Percentiles rank a stretch among this genome's conserved stretches.
Conservation (phyloP, 2,888 invertebrate species). For the Thumatha senex region DNA sequence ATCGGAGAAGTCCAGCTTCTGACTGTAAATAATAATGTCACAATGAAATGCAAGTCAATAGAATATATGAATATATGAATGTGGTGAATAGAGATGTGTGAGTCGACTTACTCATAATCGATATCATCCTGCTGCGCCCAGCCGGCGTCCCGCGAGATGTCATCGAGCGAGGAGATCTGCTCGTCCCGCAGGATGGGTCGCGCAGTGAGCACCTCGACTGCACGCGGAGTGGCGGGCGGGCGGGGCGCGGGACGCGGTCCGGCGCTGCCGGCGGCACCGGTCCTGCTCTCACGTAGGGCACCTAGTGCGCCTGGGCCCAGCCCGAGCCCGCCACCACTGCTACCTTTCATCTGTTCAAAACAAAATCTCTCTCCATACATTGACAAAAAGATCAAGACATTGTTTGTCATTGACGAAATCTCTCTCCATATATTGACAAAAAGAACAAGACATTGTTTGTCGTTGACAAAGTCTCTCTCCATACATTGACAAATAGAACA, state of each 20-base stretch:
- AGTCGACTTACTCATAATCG: conserved; percentile 89
- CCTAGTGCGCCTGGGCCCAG: conserved; percentile 72
- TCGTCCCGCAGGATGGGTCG: conserved; percentile 96
- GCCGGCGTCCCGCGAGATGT: conserved; percentile 93
- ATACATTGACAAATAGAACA: too few species aligned
- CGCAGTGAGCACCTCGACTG: conserved; percentile 86
- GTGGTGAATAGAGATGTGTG: background rate
- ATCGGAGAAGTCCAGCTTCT: conserved; percentile 97
- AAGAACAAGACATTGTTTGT: too few species aligned
- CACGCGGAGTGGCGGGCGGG: conserved; percentile 70
- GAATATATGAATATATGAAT: background rate
- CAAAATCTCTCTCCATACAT: background rate
- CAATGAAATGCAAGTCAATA: background rate
- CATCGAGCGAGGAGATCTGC: conserved; percentile 95
- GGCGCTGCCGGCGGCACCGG: conserved; percentile 39
- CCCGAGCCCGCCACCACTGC: conserved; percentile 74
- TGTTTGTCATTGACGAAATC: too few species aligned
- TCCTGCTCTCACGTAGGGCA: conserved; percentile 61
- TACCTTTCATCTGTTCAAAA: conserved; percentile 71
- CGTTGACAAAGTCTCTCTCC: too few species aligned
- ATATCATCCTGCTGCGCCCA: conserved; percentile 97
- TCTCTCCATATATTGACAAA: too few species aligned
- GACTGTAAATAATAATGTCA: conserved; percentile 73
- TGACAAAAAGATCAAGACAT: too few species aligned
- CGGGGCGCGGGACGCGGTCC: conserved; percentile 33